Evolutionary conservation across 2,113 vertebrate genomes (phyloP).

Genomic region (Mobula hypostoma): DNA sequence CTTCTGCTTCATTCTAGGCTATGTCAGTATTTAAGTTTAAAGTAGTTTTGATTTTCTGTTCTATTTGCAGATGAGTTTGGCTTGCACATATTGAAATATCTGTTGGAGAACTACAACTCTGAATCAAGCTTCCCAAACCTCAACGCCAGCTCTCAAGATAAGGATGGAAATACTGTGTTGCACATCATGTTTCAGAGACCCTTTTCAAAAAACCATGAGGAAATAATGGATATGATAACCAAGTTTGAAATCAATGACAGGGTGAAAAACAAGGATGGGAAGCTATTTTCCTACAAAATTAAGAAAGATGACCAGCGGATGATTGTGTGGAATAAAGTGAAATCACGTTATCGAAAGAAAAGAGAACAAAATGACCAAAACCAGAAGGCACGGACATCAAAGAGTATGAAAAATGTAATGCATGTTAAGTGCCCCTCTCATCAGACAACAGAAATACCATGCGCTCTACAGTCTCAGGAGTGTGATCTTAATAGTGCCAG

Average conservation of each 20-base stretch:
- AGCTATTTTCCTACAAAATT: slow-evolving; percentile 53
- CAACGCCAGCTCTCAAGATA: slow-evolving; percentile 60
- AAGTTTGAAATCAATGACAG: slow-evolving; percentile 62
- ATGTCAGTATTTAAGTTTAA: background rate
- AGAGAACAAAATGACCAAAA: slow-evolving; percentile 45
- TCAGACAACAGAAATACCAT: background rate
- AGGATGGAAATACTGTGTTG: slow-evolving; percentile 62
- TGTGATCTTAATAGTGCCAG: background rate
- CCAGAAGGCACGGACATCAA: slow-evolving; percentile 31
- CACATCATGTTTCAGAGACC: slow-evolving; percentile 61
- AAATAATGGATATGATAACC: slow-evolving; percentile 52
- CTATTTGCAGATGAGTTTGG: slow-evolving; percentile 53
- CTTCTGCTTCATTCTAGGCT: background rate
- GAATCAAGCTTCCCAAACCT: slow-evolving; percentile 53
- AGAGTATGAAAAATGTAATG: background rate
- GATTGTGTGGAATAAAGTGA: slow-evolving; percentile 56
- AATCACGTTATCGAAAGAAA: slow-evolving; percentile 46
- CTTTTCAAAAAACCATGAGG: slow-evolving; percentile 49
- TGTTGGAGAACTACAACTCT: slow-evolving; percentile 57
- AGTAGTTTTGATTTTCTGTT: slow-evolving; percentile 41
- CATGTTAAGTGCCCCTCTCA: background rate
- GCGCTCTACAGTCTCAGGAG: no score
- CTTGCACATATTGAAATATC: slow-evolving; percentile 55
- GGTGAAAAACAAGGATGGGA: slow-evolving; percentile 62
- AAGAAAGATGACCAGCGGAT: slow-evolving; percentile 58